Conservation (phyloP, 2,797 vertebrate species). For the Danio kyathit region DNA sequence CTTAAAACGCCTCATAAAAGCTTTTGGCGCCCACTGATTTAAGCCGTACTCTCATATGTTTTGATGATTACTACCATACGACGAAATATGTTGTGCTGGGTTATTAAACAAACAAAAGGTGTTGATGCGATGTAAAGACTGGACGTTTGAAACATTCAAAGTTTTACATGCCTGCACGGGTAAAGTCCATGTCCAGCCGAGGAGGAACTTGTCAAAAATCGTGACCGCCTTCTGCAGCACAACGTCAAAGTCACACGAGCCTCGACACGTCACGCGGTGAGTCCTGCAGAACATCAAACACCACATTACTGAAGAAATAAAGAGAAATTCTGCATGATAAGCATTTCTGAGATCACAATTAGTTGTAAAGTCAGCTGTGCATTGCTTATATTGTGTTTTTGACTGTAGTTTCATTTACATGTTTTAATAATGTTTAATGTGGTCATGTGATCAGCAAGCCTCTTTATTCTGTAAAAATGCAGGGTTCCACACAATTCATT, state of each 20-base stretch:
- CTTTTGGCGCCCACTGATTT: background rate
- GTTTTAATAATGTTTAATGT: background rate
- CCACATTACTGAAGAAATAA: background rate
- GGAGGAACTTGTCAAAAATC: background rate
- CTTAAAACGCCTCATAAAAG: background rate
- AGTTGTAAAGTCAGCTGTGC: background rate
- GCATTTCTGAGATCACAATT: background rate
- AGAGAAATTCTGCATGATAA: too few species aligned
- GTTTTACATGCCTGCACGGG: background rate
- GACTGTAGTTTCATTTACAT: background rate
- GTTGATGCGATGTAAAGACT: background rate
- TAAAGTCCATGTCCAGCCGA: constrained; percentile 12
- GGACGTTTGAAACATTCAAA: background rate
- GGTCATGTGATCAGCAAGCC: background rate
- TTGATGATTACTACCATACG: background rate
- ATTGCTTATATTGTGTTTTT: background rate
- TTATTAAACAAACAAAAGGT: background rate
- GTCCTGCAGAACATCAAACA: background rate
- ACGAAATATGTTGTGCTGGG: background rate
- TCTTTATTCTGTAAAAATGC: background rate
- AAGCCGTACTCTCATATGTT: background rate
- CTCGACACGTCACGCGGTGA: background rate
- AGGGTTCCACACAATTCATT: too few species aligned
- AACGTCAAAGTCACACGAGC: background rate
- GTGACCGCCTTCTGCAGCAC: background rate